Conservation (phyloP, 2,797 vertebrate species). For the Sebastes taczanowskii region DNA sequence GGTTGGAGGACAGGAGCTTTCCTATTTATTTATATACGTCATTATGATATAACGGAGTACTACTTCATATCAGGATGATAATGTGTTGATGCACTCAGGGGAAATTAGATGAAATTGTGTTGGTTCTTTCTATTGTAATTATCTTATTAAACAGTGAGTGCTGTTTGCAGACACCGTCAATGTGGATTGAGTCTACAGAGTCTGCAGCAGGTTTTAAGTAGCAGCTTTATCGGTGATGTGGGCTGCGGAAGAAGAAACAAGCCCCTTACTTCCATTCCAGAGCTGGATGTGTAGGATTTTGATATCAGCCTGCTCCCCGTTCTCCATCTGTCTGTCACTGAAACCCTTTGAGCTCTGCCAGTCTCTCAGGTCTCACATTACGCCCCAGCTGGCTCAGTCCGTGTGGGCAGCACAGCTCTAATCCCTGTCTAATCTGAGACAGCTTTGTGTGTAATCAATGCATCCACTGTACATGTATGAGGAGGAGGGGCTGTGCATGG, state of each 20-base stretch:
- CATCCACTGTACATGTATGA: slow-evolving; percentile 47
- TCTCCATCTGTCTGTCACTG: slow-evolving; percentile 46
- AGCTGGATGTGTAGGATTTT: slow-evolving; percentile 31
- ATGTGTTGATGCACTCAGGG: neutral
- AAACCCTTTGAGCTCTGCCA: slow-evolving; percentile 30
- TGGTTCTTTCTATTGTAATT: neutral
- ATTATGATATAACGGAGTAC: neutral
- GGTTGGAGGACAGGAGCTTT: neutral
- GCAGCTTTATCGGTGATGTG: neutral
- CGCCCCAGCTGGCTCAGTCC: slow-evolving; percentile 18
- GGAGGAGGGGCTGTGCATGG: neutral
- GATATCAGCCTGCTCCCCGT: neutral
- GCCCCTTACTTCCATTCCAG: neutral
- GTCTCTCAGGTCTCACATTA: slow-evolving; percentile 51
- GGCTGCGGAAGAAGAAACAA: neutral
- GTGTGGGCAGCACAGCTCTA: slow-evolving; percentile 50
- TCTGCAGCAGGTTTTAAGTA: slow-evolving; percentile 2
- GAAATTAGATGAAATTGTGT: neutral
- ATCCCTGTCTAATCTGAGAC: slow-evolving; percentile 61
- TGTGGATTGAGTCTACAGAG: neutral
- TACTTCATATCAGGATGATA: neutral
- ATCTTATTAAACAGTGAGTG: neutral
- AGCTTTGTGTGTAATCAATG: slow-evolving; percentile 60
- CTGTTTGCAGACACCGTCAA: neutral
- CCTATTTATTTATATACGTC: neutral